Evolutionary conservation across 2,113 vertebrate genomes (phyloP).

Genomic region (Pelodiscus sinensis): DNA sequence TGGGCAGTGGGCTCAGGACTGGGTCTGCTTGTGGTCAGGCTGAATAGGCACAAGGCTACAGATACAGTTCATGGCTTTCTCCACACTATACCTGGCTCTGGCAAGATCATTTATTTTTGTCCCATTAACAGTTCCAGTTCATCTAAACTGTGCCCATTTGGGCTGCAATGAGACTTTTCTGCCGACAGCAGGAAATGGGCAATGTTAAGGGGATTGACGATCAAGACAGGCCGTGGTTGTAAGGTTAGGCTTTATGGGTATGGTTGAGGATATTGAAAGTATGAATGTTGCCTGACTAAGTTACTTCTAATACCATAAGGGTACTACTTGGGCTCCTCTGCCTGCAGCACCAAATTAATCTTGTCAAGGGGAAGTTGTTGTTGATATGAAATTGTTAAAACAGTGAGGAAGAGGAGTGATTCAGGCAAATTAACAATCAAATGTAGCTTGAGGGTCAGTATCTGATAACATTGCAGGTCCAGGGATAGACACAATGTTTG

Average conservation of each 20-base stretch:
- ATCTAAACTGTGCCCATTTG: background rate
- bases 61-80: background rate
- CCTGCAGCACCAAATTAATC: background rate
- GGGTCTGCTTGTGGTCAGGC: background rate
- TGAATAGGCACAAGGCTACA: background rate
- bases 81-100: background rate
- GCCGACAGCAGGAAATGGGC: background rate
- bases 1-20: background rate
- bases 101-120: background rate
- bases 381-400: background rate
- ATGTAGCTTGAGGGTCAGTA: background rate
- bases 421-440: background rate
- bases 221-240: background rate
- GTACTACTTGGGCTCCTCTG: background rate
- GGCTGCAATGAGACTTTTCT: background rate
- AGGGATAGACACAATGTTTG: background rate
- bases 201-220: background rate
- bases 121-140: background rate
- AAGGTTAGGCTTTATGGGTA: background rate
- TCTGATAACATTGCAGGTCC: background rate
- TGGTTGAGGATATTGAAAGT: background rate
- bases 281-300: background rate
- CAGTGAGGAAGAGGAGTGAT: background rate
- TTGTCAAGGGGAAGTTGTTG: background rate
- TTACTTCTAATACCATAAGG: background rate